Percentiles rank a stretch among this genome's conserved stretches.
These are phyloP conservation scores for Rhopalosiphum padi DNA, from an alignment of 1,140 invertebrate species.

Conservation along the genomic window DNA sequence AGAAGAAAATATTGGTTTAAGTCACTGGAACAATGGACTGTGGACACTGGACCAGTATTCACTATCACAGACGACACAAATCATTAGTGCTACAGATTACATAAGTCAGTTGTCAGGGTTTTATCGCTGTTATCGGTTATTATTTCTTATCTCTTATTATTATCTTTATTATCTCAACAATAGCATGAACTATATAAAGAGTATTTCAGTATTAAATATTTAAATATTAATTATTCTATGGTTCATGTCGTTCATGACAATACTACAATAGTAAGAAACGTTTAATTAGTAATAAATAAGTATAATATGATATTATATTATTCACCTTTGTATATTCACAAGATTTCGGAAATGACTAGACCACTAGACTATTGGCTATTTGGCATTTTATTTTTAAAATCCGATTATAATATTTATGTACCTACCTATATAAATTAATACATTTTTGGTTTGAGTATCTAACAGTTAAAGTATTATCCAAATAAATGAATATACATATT, in stretches of 20 bases:
- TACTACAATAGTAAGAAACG: too few species aligned
- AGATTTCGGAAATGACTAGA: too few species aligned
- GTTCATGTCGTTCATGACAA: too few species aligned
- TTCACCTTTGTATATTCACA: too few species aligned
- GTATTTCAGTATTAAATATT: too few species aligned
- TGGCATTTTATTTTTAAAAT: neutral
- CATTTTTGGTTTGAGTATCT: neutral
- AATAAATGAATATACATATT: neutral
- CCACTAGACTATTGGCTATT: neutral
- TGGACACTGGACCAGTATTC: neutral
- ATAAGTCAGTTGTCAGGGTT: neutral
- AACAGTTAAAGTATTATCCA: neutral
- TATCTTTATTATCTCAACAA: neutral
- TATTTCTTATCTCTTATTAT: neutral
- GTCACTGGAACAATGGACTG: neutral
- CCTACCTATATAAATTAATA: too few species aligned
- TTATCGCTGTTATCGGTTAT: neutral
- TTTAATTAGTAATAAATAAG: neutral
- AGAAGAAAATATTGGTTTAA: neutral
- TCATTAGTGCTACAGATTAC: neutral
- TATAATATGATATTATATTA: too few species aligned
- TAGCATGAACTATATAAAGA: neutral
- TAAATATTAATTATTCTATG: too few species aligned
- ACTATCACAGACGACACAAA: neutral
- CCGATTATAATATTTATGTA: neutral